phyloP scores from a whole-genome alignment of 2,797 vertebrate species.

The Prionace glauca region DNA sequence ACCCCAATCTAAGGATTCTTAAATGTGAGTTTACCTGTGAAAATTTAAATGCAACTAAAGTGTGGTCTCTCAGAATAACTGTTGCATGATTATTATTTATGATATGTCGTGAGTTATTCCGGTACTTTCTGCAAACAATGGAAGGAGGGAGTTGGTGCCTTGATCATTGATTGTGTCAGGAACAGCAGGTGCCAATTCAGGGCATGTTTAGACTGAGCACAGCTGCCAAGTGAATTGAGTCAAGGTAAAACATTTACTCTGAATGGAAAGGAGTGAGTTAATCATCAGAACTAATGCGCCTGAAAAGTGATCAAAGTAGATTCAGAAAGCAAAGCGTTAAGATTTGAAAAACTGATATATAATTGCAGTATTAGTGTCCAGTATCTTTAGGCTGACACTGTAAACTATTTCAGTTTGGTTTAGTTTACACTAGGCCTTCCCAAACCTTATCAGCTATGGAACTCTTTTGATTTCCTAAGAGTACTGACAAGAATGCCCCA shows the following conservation, averaged over 20 bases:
- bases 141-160: not conserved
- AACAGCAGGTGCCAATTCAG: not conserved
- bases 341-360: not conserved
- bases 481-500: too few relatives aligned
- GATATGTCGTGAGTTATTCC: not conserved
- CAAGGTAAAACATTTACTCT: not conserved
- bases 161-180: not conserved
- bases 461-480: too few relatives aligned
- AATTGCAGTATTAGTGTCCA: not conserved
- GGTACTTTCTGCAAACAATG: not conserved
- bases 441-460: too few relatives aligned
- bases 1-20: not conserved
- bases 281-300: not conserved
- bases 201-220: constrained; percentile 9
- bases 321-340: not conserved
- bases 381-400: not conserved
- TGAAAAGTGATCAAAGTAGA: not conserved
- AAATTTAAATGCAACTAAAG: not conserved
- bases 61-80: not conserved
- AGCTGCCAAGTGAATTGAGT: not conserved
- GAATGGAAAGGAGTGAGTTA: not conserved
- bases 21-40: not conserved
- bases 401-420: not conserved
- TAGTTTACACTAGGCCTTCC: too few relatives aligned
- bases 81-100: not conserved